Evolutionary conservation across 1,140 invertebrate genomes (phyloP).

Genomic region (Micrasema longulum): DNA sequence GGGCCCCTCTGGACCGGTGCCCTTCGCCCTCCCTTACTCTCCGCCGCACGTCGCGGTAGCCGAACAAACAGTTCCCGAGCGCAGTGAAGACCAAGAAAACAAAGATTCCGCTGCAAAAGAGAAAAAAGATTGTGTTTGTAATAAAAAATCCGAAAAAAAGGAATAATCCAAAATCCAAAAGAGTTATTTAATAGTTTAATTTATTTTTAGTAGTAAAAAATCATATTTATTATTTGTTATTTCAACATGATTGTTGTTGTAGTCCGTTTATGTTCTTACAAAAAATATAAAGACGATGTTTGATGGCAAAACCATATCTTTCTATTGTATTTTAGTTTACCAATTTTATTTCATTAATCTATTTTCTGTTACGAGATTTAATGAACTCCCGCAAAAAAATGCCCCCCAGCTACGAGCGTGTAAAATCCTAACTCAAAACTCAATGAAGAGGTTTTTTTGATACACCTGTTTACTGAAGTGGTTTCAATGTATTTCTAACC

Average conservation of each 20-base stretch:
- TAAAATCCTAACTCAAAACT: too few relatives aligned
- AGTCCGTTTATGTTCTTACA: neutral
- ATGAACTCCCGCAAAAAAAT: too few relatives aligned
- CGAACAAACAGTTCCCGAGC: constrained; percentile 4
- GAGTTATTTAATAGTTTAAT: neutral
- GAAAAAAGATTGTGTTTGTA: constrained; percentile 44
- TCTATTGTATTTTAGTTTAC: too few relatives aligned
- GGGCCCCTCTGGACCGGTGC: constrained; percentile 1
- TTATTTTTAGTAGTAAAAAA: neutral
- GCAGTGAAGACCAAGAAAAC: constrained; percentile 27
- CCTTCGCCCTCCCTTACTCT: neutral
- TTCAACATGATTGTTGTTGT: neutral
- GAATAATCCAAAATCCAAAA: neutral
- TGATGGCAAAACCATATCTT: neutral
- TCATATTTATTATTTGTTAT: neutral
- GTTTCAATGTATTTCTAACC: too few relatives aligned
- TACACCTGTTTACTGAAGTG: too few relatives aligned
- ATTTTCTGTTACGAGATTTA: too few relatives aligned
- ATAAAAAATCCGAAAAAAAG: constrained; percentile 33
- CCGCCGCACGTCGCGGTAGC: neutral
- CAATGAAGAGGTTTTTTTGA: too few relatives aligned
- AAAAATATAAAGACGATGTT: neutral
- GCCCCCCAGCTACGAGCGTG: too few relatives aligned
- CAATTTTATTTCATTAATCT: too few relatives aligned
- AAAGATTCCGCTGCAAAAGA: constrained; percentile 4